Evolutionary conservation across 2,797 vertebrate genomes (phyloP), one percentile per base, ranked within the genome.

Genomic region (Ctenosaura bakeri): DNA sequence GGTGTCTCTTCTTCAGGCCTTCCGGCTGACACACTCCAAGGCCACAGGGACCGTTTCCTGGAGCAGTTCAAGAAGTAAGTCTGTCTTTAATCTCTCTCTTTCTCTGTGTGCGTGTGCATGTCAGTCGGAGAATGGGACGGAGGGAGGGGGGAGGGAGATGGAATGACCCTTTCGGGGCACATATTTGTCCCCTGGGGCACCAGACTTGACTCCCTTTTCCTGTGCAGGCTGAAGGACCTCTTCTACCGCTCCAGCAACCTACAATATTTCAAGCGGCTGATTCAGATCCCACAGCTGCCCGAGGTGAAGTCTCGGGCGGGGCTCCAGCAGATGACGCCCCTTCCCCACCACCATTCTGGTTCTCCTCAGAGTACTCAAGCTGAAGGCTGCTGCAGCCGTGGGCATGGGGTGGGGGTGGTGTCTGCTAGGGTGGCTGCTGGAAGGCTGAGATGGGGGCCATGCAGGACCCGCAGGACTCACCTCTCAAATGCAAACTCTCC

Each of bases 191-290:
- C 42, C 42, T 46, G 42, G 42, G 42, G 42, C 42, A 46, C 66
- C 32, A 32, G 66, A 38, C 38, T 16, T 73, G 32, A 14, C n/a
- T n/a, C n/a, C 71, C 6, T 20, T 26, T 46, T 12, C 46, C 85
- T 56, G 92, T 85, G 22, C 91, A 99, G 99, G 97, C 96, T 99
- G 95, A 99, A 99, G 97, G 98, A 98, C 94, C 97, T 99, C 50
- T 99, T 99, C 96, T 99, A 99, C 94, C 99, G 99, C 95, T 99
- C 99, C 96, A 99, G 99, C 96, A 99, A 99, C 97, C 97, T 99
- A 87, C 99, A 99, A 96, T 99, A 99, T 97, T 99, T 99, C 97
- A 99, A 99, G 96, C 97, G 98, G 80, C 97, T 99, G 91, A 99
- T 99, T 95, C 99, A 99, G 98, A 99, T 99, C 96, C 99, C 99